These are phyloP conservation scores for Amia ocellicauda DNA, from an alignment of 2,113 vertebrate species.

Conservation along the genomic window DNA sequence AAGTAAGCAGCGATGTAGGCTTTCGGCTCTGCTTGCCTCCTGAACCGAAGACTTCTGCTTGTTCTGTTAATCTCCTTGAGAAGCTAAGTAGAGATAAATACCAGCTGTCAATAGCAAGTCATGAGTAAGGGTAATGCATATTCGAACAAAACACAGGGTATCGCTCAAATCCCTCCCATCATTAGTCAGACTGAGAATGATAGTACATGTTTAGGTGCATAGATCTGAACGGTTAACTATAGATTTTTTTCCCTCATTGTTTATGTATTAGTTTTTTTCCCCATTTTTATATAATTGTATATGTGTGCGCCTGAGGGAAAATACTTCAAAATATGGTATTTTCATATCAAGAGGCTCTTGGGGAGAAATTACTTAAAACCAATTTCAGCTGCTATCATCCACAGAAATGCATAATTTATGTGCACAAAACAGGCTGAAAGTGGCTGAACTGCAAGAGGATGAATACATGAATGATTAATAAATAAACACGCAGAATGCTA, in stretches of 20 bases:
- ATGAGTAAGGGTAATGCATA: conserved; percentile 24
- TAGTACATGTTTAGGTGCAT: no score
- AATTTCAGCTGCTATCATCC: background rate
- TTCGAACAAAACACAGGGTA: conserved; percentile 35
- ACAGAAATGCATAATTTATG: background rate
- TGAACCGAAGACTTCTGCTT: conserved; percentile 83
- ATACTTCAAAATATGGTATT: background rate
- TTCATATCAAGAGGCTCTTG: background rate
- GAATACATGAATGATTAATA: background rate
- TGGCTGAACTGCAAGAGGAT: background rate
- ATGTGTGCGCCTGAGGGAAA: background rate
- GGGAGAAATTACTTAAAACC: background rate
- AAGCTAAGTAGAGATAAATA: conserved; percentile 64
- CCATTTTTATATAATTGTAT: background rate
- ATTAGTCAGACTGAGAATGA: no score
- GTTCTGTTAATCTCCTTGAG: conserved; percentile 93
- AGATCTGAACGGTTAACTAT: no score
- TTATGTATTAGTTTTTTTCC: background rate
- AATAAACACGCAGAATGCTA: background rate
- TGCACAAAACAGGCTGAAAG: background rate
- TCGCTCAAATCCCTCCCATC: background rate
- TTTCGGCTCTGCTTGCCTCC: conserved; percentile 85
- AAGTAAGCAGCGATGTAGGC: conserved; percentile 95
- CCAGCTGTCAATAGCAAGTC: conserved; percentile 16
- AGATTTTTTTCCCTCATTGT: no score